Percentiles rank a stretch among this genome's conserved stretches.
Evolutionary conservation across 1,140 invertebrate species (phyloP).

Genomic region (Drosophila kohkoa): DNA sequence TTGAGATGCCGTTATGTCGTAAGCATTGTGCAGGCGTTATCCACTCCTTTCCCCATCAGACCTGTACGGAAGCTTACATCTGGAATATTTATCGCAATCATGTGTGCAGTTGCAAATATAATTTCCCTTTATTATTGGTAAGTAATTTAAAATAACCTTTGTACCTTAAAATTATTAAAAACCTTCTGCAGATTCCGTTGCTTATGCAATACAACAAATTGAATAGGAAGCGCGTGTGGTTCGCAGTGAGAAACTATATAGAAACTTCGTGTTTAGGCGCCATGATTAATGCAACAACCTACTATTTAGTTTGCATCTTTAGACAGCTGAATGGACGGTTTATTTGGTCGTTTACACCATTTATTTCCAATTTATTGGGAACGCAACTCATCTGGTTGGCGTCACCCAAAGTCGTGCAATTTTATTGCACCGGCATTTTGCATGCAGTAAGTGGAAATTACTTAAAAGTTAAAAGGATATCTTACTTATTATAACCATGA

Average conservation of each 20-base stretch:
- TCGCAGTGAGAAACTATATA: constrained; percentile 40
- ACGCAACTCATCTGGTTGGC: constrained; percentile 44
- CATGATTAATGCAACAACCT: constrained; percentile 45
- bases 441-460: constrained; percentile 42
- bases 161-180: neutral
- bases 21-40: constrained; percentile 45
- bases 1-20: constrained; percentile 39
- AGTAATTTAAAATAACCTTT: neutral
- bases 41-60: constrained; percentile 50
- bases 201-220: constrained; percentile 30
- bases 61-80: constrained; percentile 50
- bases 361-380: constrained; percentile 34
- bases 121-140: constrained; percentile 60
- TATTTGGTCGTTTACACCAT: constrained; percentile 23
- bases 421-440: constrained; percentile 42
- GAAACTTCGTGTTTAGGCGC: constrained; percentile 34
- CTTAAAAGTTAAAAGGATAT: constrained; percentile 24
- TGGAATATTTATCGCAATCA: constrained; percentile 67
- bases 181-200: constrained; percentile 41
- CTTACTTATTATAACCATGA: neutral
- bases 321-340: constrained; percentile 35
- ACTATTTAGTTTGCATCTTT: constrained; percentile 42
- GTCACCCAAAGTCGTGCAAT: constrained; percentile 41
- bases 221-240: neutral
- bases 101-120: constrained; percentile 63